These are phyloP conservation scores for Peromyscus eremicus DNA, from an alignment of 2,797 vertebrate genomes.

Conservation along the genomic window DNA sequence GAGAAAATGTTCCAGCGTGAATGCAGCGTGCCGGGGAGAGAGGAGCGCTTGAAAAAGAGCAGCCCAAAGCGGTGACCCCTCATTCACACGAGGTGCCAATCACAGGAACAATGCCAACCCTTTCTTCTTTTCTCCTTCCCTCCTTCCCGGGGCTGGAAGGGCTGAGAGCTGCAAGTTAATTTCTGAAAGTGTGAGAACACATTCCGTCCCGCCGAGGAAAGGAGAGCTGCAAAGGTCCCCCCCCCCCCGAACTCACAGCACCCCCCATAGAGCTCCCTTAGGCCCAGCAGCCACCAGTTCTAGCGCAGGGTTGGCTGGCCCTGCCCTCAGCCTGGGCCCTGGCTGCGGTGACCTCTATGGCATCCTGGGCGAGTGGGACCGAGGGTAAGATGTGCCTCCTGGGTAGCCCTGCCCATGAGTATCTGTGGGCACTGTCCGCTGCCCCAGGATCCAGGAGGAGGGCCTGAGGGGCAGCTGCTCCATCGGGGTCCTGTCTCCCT, in stretches of 20 bases:
- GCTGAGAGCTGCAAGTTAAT: slow-evolving; percentile 85
- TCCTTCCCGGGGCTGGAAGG: slow-evolving; percentile 81
- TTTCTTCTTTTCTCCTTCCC: slow-evolving; percentile 88
- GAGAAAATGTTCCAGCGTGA: slow-evolving; percentile 87
- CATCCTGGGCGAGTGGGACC: background rate
- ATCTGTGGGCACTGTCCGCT: background rate
- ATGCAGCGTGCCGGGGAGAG: slow-evolving; percentile 85
- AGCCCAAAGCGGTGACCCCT: slow-evolving; percentile 88
- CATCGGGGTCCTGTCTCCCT: background rate
- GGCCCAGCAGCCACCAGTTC: background rate
- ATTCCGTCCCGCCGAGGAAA: slow-evolving; percentile 75
- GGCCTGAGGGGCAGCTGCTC: background rate
- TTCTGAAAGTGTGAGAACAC: slow-evolving; percentile 83
- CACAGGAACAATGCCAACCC: slow-evolving; percentile 85
- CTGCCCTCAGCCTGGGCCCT: background rate
- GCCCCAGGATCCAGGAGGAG: background rate
- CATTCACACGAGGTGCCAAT: slow-evolving; percentile 88
- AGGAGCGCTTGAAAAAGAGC: slow-evolving; percentile 89
- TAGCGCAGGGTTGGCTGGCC: background rate
- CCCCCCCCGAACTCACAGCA: background rate
- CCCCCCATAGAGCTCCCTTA: background rate
- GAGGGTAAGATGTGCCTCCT: background rate
- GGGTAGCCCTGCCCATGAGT: background rate
- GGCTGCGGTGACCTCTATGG: background rate
- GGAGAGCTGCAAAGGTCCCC: slow-evolving; percentile 25